Conservation (phyloP, 2,797 vertebrate species). For the Microhierax caerulescens region DNA sequence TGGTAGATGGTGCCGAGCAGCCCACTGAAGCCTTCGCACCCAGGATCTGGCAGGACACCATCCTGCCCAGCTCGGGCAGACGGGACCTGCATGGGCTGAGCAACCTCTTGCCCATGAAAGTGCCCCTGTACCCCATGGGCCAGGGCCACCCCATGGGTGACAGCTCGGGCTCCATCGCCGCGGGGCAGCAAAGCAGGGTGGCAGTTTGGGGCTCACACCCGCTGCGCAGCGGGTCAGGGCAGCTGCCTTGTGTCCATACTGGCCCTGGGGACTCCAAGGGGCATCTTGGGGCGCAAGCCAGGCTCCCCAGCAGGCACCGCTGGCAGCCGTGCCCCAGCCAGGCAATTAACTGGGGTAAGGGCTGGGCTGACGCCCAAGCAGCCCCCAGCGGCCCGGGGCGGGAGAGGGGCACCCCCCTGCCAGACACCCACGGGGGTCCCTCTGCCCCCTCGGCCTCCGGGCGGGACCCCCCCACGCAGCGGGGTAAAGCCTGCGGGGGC, state of each 20-base stretch:
- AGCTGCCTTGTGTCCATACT: background rate
- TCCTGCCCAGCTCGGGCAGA: background rate
- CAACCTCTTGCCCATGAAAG: background rate
- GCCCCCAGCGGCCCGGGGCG: too few relatives aligned
- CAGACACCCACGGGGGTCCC: too few relatives aligned
- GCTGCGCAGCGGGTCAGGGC: background rate
- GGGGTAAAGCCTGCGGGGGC: background rate
- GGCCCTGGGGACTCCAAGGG: accelerated
- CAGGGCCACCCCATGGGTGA: background rate
- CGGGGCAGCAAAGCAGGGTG: background rate
- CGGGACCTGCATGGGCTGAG: accelerated
- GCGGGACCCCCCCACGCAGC: background rate
- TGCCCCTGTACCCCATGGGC: background rate
- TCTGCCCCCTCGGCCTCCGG: background rate
- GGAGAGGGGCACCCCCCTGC: too few relatives aligned
- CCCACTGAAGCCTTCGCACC: background rate
- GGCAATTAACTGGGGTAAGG: too few relatives aligned
- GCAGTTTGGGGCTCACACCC: background rate
- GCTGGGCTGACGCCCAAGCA: too few relatives aligned
- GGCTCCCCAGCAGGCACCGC: background rate
- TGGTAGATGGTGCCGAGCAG: accelerated
- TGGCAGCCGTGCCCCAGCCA: too few relatives aligned
- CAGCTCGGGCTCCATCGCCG: accelerated
- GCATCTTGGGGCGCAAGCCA: background rate
- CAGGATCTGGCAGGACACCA: background rate